Conservation (phyloP, 2,113 vertebrate species). For the Vicugna pacos region DNA sequence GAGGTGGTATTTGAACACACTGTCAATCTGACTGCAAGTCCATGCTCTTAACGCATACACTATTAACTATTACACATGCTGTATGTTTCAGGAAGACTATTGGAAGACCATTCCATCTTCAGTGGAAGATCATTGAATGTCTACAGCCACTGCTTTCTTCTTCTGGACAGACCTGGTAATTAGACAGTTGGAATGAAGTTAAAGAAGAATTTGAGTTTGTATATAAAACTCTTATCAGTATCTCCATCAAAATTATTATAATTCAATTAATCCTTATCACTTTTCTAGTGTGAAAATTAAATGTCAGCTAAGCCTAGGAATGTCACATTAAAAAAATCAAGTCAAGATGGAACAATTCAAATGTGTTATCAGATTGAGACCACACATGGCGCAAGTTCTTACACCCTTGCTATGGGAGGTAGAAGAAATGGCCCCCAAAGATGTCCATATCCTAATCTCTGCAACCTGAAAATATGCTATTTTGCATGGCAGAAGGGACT, state of each 20-base stretch:
- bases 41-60: not conserved
- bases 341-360: not conserved
- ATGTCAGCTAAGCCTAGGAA: slow-evolving; percentile 32
- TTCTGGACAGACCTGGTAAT: not conserved
- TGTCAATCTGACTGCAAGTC: no score
- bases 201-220: slow-evolving; percentile 22
- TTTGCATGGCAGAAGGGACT: not conserved
- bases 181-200: not conserved
- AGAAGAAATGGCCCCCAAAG: not conserved
- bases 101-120: no score
- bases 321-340: slow-evolving; percentile 5
- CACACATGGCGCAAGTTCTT: not conserved
- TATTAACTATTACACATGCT: not conserved
- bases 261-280: slow-evolving; percentile 45
- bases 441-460: not conserved
- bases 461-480: not conserved
- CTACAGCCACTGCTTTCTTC: not conserved
- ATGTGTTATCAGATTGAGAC: not conserved
- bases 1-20: not conserved
- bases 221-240: slow-evolving; percentile 14
- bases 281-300: slow-evolving; percentile 64
- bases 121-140: not conserved
- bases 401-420: not conserved
- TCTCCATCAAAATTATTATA: slow-evolving; percentile 45
- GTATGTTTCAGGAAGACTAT: not conserved